phyloP scores from a whole-genome alignment of 2,888 invertebrate genomes.

The Tipula lateralis region DNA sequence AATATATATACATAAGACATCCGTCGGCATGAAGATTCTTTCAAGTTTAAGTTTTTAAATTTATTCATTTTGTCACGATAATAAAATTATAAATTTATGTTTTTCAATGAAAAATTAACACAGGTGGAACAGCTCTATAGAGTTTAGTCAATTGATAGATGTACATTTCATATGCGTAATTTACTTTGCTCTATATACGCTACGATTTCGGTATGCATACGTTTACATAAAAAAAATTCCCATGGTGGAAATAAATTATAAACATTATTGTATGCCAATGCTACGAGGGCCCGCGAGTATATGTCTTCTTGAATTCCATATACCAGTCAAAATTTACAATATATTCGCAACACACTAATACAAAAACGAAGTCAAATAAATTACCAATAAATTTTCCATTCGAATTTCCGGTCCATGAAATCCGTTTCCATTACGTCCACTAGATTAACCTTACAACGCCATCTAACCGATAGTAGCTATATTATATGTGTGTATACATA shows the following conservation, averaged over 20 bases:
- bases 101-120: not conserved
- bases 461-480: constrained; percentile 43
- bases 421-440: constrained; percentile 50
- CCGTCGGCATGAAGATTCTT: not conserved
- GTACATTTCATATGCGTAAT: not conserved
- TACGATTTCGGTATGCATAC: not conserved
- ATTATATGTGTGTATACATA: constrained; percentile 33
- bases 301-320: not conserved
- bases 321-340: not conserved
- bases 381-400: constrained; percentile 36
- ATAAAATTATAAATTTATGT: not conserved
- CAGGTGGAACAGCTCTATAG: not conserved
- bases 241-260: not conserved
- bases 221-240: too few relatives aligned
- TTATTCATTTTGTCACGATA: not conserved
- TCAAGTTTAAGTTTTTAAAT: not conserved
- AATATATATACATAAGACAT: not conserved
- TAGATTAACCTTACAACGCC: constrained; percentile 48
- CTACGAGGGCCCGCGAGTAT: not conserved
- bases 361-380: constrained; percentile 27
- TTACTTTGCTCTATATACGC: not conserved
- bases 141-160: not conserved
- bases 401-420: constrained; percentile 49
- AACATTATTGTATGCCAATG: not conserved
- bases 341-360: not conserved